Base-by-base conservation (phyloP, 92 coral and sea anemone species). In the Ricordea florida region DNA sequence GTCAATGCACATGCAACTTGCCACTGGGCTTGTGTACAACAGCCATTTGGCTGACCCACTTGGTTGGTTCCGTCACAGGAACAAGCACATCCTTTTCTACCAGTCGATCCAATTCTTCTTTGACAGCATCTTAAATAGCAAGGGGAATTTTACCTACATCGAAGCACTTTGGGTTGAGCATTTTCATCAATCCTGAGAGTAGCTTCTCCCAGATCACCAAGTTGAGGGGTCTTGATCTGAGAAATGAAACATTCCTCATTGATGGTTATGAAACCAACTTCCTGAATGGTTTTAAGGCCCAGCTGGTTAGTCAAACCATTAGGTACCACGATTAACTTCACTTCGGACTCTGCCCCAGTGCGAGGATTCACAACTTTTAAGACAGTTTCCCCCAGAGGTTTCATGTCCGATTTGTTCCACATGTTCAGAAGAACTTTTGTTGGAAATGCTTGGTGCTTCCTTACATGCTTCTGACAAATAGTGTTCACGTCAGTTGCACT, bases 151-250 rank as follows among this genome's bases (percentile, higher is more conserved):
- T 70, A n/a, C 11, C 77, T 29, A 21, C 85, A 57, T 8, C 62
- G 72, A 7, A 85, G 71, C 18, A 57, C 81, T 61, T 44, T 59
- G 37, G 52, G 80, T 41, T 65, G 47, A 23, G 62, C 61, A 60
- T 75, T 15, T 49, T 57, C 26, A 68, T n/a, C n/a, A n/a, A n/a
- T n/a, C n/a, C n/a, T n/a, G n/a, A n/a, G n/a, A n/a, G n/a, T n/a
- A n/a, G n/a, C 46, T 84, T 60, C 85, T 13, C 85, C 90, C 80
- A 84, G 33, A 29, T 45, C 42, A 23, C 81, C 90, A 25, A 61
- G 49, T 61, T 34, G 74, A 51, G n/a, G 30, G n/a, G n/a, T n/a
- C 25, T 33, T 8, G 38, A 65, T 10, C 3, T 68, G 34, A 34
- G 27, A 73, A 10, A 74, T 18, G 66, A 67, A 63, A 66, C 76